Conservation (phyloP, 92 coral and sea anemone species). For the Phenganax stokvisi region DNA sequence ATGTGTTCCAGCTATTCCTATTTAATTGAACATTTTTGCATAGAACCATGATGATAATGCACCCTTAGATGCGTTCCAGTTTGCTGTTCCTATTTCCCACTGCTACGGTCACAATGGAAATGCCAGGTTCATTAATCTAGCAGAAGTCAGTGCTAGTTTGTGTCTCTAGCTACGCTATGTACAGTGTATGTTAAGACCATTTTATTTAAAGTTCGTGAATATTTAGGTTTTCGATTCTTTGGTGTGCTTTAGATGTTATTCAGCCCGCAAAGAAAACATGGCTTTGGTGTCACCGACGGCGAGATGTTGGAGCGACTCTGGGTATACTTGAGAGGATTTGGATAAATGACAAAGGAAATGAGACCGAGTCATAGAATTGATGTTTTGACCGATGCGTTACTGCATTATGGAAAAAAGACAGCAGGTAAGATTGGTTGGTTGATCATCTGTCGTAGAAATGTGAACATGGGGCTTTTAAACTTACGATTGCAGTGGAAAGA, state of each 20-base stretch:
- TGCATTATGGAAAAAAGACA: constrained; percentile 10
- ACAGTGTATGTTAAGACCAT: background rate
- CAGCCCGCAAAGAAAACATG: constrained; percentile 3
- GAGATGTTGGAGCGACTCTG: constrained; percentile 17
- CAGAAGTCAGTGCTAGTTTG: too few relatives aligned
- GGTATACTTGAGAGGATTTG: background rate
- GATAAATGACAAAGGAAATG: constrained; percentile 22
- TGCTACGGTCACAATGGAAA: constrained; percentile 39
- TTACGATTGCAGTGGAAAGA: too few relatives aligned
- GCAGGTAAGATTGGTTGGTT: background rate
- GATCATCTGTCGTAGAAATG: too few relatives aligned
- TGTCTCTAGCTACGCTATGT: too few relatives aligned
- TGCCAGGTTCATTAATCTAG: constrained; percentile 24
- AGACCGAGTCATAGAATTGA: constrained; percentile 20
- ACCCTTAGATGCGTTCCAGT: constrained; percentile 36
- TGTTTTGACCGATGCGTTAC: constrained; percentile 5
- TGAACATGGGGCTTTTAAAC: too few relatives aligned
- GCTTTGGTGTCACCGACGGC: constrained; percentile 13
- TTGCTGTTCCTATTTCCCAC: constrained; percentile 37
- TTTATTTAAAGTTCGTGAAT: background rate
- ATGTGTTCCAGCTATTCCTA: background rate
- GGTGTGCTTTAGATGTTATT: background rate
- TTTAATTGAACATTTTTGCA: background rate
- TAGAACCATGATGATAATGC: constrained; percentile 29
- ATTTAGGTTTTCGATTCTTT: background rate